A percentile compares a stretch with the other conserved stretches of the same genome.
Evolutionary conservation across 2,888 invertebrate species (phyloP).

Genomic region (Chrysolina oricalcia): DNA sequence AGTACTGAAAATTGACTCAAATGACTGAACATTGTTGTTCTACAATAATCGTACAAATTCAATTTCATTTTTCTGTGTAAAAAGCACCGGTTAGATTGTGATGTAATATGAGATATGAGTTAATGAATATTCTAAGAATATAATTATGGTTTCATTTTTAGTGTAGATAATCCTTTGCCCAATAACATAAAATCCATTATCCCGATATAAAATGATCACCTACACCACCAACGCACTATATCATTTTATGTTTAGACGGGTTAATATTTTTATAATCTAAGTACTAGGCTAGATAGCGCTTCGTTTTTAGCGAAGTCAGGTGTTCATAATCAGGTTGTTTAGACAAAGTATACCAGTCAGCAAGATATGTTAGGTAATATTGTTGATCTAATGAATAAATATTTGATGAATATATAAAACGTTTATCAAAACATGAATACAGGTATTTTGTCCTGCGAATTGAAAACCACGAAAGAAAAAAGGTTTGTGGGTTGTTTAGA

Average conservation of each 20-base stretch:
- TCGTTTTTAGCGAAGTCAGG: constrained; percentile 16
- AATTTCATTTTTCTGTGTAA: too few relatives aligned
- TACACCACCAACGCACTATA: not conserved
- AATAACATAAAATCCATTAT: constrained; percentile 7
- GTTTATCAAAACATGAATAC: not conserved
- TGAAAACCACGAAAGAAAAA: too few relatives aligned
- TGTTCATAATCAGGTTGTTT: constrained; percentile 14
- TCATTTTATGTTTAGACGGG: not conserved
- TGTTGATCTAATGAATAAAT: constrained; percentile 9
- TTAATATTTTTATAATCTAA: constrained; percentile 17
- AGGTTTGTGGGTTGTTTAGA: too few relatives aligned
- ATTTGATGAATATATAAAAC: constrained; percentile 2
- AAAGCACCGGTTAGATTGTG: too few relatives aligned
- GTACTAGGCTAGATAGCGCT: not conserved
- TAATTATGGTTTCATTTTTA: not conserved
- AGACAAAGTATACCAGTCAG: constrained; percentile 5
- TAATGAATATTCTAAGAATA: too few relatives aligned
- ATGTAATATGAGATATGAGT: too few relatives aligned
- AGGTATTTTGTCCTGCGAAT: not conserved
- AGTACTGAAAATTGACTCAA: too few relatives aligned
- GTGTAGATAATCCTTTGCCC: not conserved
- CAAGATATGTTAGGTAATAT: constrained; percentile 12
- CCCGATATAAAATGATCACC: constrained; percentile 2
- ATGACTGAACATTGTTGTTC: too few relatives aligned
- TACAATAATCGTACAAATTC: too few relatives aligned